phyloP scores from a whole-genome alignment of 2,888 invertebrate genomes.

The Orthonychiurus folsomi region DNA sequence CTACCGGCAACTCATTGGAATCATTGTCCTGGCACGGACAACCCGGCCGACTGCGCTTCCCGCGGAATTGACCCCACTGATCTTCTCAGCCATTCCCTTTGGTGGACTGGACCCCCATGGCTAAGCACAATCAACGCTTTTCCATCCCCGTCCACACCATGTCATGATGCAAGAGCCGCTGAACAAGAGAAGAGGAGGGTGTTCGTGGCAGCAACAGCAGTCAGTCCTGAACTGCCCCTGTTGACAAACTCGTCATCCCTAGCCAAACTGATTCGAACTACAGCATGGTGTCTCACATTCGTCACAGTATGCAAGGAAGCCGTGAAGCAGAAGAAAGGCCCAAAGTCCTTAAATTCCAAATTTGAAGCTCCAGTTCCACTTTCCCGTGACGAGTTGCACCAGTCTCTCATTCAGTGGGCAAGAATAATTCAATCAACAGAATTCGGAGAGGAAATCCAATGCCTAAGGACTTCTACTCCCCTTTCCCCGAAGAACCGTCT shows the following conservation, averaged over 20 bases:
- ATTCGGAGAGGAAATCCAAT: neutral
- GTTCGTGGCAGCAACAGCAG: neutral
- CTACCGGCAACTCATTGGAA: constrained; percentile 28
- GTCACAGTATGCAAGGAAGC: neutral
- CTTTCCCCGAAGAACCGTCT: constrained; percentile 5
- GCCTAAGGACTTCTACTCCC: neutral
- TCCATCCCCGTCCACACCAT: neutral
- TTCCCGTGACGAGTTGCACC: neutral
- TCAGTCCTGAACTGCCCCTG: neutral
- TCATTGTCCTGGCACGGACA: constrained; percentile 37
- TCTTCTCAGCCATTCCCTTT: neutral
- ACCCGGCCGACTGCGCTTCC: constrained; percentile 41
- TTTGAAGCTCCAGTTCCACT: neutral
- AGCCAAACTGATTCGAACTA: neutral
- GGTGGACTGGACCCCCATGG: constrained; percentile 16
- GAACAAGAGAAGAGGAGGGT: neutral
- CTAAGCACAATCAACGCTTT: neutral
- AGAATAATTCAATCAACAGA: neutral
- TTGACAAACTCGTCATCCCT: neutral
- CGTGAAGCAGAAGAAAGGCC: too few relatives aligned
- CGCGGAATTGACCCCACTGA: constrained; percentile 14
- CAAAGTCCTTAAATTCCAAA: neutral
- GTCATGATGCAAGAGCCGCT: neutral
- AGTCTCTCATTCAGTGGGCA: neutral
- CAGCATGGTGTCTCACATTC: constrained; percentile 9